phyloP scores from a whole-genome alignment of 2,113 vertebrate genomes.

The Calidris pugnax region DNA sequence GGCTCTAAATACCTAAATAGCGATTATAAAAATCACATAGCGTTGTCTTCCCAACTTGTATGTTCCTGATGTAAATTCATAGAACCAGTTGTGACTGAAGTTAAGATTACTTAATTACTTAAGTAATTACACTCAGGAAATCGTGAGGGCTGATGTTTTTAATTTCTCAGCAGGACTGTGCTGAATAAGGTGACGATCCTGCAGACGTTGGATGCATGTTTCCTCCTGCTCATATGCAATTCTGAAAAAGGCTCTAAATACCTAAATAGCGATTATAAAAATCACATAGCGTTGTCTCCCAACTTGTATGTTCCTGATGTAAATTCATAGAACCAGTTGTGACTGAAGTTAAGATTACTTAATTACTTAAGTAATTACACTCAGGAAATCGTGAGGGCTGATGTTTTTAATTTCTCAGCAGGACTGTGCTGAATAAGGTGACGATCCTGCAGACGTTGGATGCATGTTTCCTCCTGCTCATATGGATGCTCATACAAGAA shows the following conservation, averaged over 20 bases:
- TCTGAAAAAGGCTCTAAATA: neutral
- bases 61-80: neutral
- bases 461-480: neutral
- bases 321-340: neutral
- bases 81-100: neutral
- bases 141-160: neutral
- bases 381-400: neutral
- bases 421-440: neutral
- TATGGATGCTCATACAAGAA: neutral
- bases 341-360: neutral
- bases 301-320: neutral
- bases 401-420: neutral
- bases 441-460: neutral
- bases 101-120: neutral
- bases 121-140: neutral
- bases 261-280: neutral
- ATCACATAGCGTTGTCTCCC: neutral
- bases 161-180: neutral
- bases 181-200: neutral
- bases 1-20: neutral
- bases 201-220: fast-evolving
- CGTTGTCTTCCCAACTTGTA: neutral
- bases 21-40: neutral
- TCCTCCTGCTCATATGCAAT: neutral
- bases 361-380: neutral